Base-by-base conservation (phyloP, 2,888 invertebrate genomes). In the Caenorhabditis zanzibari region DNA sequence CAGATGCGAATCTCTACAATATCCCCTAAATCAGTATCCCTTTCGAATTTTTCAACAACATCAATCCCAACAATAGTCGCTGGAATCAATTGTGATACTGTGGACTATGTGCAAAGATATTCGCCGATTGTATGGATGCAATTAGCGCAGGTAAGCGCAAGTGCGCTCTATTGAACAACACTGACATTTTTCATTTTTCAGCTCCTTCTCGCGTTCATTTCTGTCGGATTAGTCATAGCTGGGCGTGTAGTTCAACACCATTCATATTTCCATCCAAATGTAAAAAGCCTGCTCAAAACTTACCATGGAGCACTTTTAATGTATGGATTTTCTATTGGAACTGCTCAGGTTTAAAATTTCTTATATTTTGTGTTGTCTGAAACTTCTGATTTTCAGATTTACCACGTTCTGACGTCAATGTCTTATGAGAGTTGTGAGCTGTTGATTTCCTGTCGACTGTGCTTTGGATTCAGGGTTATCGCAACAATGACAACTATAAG, bases 381-480 rank as follows among this genome's bases (percentile, higher is more conserved):
- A n/a, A n/a, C n/a, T n/a, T n/a, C n/a, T n/a, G n/a, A n/a, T 14
- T 81, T 81, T 24, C 81, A 81, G 75, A 24, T 81, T 6, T 81
- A 75, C 19, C 74, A 74, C 26, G 38, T 71, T 1, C 24, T 81
- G n/a, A 71, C 81, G 2, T 54, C 63, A 12, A 52, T 81, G 35
- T 64, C 58, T 5, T 75, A 56, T 38, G 75, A 75, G 26, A 71
- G 63, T 54, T 81, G 81, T 19, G 81, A 81, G 26, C 26, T 81
- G 1, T 26, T 75, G 41, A 71, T 75, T 5, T 63, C 81, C 0
- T 69, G 68, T 19, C 35, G 58, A 16, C 16, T 75, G 52, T 81
- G 81, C 44, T 74, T 64, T 47, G 69, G 69, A 10, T 75, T 75
- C 32, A 28, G 81, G 16, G 14, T 75, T 0, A n/a, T 81, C 2